Base-by-base conservation (phyloP, 2,888 invertebrate genomes). In the Stratiomys singularior region DNA sequence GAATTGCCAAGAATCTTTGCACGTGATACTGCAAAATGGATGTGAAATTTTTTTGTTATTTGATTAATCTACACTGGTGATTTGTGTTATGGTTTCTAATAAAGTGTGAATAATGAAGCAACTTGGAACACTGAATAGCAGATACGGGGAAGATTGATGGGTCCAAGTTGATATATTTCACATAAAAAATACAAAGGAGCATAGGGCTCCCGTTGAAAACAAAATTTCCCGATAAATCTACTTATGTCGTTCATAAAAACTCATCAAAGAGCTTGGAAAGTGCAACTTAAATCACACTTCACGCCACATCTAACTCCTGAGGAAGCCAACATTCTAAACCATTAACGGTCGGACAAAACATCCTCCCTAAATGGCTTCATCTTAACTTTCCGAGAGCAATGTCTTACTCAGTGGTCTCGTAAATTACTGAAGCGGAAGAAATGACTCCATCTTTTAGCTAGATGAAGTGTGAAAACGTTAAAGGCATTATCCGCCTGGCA, bases 1-100 rank as follows among this genome's bases (percentile, higher is more conserved):
- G 94, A 91, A 85, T 94, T 95, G 74, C 95, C 95, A 86, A 94
- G 90, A 86, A 96, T 96, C 90, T 94, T 94, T 82, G 96, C 96
- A 87, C 94, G 94, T 84, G 96, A 95, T 86, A 96, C 96, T 96
- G 91, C 23, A 63, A 76, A 30, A 47, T 46, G n/a, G 37, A 47
- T 25, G 60, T 25, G 37, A 58, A 37, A n/a, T n/a, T 30, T 72
- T 58, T 7, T 18, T 52, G 60, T 52, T 13, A 18, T n/a, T 52
- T 52, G 18, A 52, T 52, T 9, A 52, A 52, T 52, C n/a, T 52
- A 9, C 18, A 15, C 15, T 52, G 52, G 4, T 52, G 4, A 18
- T 18, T 52, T 37, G 37, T 3, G 37, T 37, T 37, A 37, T 37
- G 9, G 37, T 37, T 37, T 37, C 37, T 37, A 5, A 37, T 37